These are phyloP conservation scores for Drosophila austrosaltans DNA, from an alignment of 2,888 invertebrate genomes.

Conservation along the genomic window DNA sequence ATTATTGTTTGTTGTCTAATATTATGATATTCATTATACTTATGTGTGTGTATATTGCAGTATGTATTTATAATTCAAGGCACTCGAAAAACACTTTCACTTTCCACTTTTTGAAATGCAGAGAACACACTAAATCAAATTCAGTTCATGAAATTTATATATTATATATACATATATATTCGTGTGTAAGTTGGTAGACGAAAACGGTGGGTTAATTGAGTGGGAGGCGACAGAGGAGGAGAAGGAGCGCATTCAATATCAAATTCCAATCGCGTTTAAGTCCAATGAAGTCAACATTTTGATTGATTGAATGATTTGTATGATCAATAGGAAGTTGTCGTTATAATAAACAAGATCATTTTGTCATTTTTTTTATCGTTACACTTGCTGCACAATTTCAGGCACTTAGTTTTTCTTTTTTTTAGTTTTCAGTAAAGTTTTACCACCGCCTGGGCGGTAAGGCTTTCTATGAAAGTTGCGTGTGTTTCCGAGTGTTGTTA, in stretches of 20 bases:
- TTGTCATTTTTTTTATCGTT: conserved; percentile 7
- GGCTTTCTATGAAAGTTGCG: conserved; percentile 42
- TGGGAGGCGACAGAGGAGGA: conserved; percentile 17
- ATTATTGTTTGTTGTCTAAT: conserved; percentile 45
- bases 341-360: conserved; percentile 3
- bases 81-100: conserved; percentile 73
- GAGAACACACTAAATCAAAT: conserved; percentile 64
- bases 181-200: conserved; percentile 20
- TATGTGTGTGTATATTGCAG: conserved; percentile 2
- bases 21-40: conserved; percentile 70
- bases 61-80: conserved; percentile 68
- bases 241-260: conserved; percentile 17
- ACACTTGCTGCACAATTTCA: conserved; percentile 3
- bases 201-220: conserved; percentile 23
- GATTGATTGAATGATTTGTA: conserved; percentile 27
- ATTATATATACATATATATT: no score
- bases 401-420: neutral
- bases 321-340: conserved; percentile 17
- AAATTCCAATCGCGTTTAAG: conserved; percentile 53
- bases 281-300: conserved; percentile 69
- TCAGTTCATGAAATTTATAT: conserved; percentile 52
- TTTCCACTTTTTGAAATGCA: conserved; percentile 70
- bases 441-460: conserved; percentile 4
- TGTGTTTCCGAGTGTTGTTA: conserved; percentile 15
- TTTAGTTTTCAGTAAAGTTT: neutral